A percentile compares a stretch with the other conserved stretches of the same genome.
Conservation (phyloP, 2,113 vertebrate species). For the Grus americana region DNA sequence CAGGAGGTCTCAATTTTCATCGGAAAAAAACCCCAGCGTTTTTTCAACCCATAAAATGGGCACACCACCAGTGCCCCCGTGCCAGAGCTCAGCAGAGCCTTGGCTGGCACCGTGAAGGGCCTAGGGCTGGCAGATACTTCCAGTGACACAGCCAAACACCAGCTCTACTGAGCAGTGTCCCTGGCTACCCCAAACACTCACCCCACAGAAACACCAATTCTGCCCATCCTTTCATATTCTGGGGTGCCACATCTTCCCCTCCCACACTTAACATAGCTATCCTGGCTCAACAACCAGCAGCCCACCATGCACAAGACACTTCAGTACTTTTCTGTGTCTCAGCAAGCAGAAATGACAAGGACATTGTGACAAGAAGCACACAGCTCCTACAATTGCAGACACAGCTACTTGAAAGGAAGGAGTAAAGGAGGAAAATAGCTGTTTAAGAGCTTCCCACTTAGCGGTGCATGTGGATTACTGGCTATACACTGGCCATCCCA, state of each 20-base stretch:
- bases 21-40: not conserved
- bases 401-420: not conserved
- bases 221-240: not conserved
- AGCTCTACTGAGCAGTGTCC: not conserved
- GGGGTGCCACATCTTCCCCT: not conserved
- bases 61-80: not conserved
- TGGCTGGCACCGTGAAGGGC: not conserved
- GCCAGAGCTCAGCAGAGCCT: not conserved
- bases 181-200: not conserved
- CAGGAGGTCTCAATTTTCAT: not conserved
- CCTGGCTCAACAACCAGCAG: not conserved
- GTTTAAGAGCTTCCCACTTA: not conserved
- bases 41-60: not conserved
- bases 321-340: not conserved
- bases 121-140: not conserved
- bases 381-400: not conserved
- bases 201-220: not conserved
- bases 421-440: not conserved
- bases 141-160: not conserved
- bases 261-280: not conserved
- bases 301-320: not conserved
- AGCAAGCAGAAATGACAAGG: not conserved
- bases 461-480: not conserved
- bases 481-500: not conserved
- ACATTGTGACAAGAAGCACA: not conserved